Conservation (phyloP, 2,797 vertebrate species). For the Acanthiza pusilla region DNA sequence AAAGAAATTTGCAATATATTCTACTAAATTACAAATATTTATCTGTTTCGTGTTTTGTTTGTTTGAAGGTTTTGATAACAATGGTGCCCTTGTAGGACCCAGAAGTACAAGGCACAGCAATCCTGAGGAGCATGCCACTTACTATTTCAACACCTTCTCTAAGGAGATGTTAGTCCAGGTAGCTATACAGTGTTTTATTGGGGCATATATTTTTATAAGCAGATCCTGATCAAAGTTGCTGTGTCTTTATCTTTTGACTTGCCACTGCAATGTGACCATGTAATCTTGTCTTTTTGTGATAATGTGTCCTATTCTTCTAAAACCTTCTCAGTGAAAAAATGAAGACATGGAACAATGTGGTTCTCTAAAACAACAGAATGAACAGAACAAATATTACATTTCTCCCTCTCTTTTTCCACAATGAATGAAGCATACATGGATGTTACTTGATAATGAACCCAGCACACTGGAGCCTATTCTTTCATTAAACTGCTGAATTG, state of each 20-base stretch:
- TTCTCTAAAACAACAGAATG: neutral
- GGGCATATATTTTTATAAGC: neutral
- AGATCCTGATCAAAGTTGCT: neutral
- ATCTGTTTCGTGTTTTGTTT: conserved; percentile 61
- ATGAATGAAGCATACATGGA: neutral
- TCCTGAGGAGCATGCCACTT: conserved; percentile 93
- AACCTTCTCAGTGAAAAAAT: neutral
- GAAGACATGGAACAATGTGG: neutral
- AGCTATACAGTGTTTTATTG: neutral
- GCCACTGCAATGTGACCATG: neutral
- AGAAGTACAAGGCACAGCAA: conserved; percentile 94
- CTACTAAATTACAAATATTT: conserved; percentile 1
- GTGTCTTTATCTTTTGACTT: neutral
- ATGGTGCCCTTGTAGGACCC: conserved; percentile 88
- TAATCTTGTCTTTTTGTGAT: neutral
- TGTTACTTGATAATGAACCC: neutral
- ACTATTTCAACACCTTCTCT: conserved; percentile 95
- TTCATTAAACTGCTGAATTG: neutral
- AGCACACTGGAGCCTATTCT: neutral
- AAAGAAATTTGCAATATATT: conserved; percentile 44
- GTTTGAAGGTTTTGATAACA: conserved; percentile 92
- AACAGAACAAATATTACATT: neutral
- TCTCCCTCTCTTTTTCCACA: neutral
- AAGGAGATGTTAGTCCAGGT: conserved; percentile 97
- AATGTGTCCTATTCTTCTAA: neutral